A percentile compares a stretch with the other conserved stretches of the same genome.
phyloP scores from a whole-genome alignment of 2,888 invertebrate genomes.

The Agrilus cyanescens region DNA sequence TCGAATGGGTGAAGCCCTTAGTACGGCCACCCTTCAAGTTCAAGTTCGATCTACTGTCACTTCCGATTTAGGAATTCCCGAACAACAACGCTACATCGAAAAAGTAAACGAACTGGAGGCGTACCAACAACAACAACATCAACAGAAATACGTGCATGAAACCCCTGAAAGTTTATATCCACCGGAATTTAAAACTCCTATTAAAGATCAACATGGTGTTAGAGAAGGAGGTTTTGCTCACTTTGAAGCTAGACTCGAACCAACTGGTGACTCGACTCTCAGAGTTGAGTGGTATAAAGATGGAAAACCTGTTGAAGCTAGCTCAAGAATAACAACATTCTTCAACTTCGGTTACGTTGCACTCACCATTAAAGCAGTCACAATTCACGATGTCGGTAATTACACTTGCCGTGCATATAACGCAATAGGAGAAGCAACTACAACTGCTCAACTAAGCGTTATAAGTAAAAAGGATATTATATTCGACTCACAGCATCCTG shows the following conservation, averaged over 20 bases:
- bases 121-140: conserved; percentile 68
- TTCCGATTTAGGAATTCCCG: conserved; percentile 68
- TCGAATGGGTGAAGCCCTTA: conserved; percentile 80
- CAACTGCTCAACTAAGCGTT: conserved; percentile 70
- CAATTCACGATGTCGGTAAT: conserved; percentile 77
- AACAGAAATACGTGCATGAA: conserved; percentile 65
- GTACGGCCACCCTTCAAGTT: conserved; percentile 66
- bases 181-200: conserved; percentile 81
- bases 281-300: conserved; percentile 90
- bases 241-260: conserved; percentile 90
- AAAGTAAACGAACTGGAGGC: conserved; percentile 85
- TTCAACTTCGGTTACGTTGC: conserved; percentile 94
- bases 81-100: conserved; percentile 82
- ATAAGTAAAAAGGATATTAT: conserved; percentile 77
- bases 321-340: conserved; percentile 85
- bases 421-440: conserved; percentile 72
- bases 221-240: conserved; percentile 91
- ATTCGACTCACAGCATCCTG: conserved; percentile 84
- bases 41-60: conserved; percentile 73
- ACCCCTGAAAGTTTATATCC: conserved; percentile 65
- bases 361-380: conserved; percentile 82
- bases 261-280: conserved; percentile 80
- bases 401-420: conserved; percentile 86
- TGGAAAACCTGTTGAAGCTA: conserved; percentile 80
- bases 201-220: conserved; percentile 74